Percentiles rank a stretch among this genome's conserved stretches.
Evolutionary conservation across 2,797 vertebrate genomes (phyloP).

Genomic region (Lithobates pipiens): DNA sequence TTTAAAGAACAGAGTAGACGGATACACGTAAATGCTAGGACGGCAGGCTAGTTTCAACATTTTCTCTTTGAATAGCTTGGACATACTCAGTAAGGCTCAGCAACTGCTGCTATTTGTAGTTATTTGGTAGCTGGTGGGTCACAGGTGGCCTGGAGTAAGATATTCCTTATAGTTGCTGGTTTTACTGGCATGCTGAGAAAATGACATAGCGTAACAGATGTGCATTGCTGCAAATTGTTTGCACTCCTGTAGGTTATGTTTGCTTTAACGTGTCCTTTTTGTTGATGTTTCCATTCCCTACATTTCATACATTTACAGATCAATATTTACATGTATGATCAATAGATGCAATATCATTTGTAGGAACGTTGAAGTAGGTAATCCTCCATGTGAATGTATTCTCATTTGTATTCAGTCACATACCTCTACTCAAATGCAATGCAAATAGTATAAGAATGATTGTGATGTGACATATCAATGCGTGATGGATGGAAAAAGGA

Average conservation of each 20-base stretch:
- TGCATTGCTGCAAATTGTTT: conserved; percentile 42
- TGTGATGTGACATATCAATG: no score
- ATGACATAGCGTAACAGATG: conserved; percentile 28
- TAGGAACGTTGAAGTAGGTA: background rate
- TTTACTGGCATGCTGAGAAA: conserved; percentile 13
- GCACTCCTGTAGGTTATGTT: conserved; percentile 29
- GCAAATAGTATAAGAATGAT: no score
- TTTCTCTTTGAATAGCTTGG: no score
- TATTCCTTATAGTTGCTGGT: background rate
- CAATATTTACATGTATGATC: background rate
- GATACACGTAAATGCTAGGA: no score
- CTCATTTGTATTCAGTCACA: background rate
- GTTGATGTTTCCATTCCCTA: conserved; percentile 43
- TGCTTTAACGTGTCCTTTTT: conserved; percentile 39
- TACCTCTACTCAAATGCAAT: background rate
- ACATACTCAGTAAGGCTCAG: no score
- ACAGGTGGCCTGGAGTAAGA: background rate
- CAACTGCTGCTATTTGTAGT: no score
- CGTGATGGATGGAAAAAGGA: no score
- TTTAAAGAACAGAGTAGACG: no score
- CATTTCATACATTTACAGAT: conserved; percentile 15
- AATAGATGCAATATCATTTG: background rate
- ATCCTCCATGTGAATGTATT: no score
- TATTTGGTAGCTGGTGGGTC: no score
- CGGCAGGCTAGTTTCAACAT: no score